Conservation (phyloP, 1,140 invertebrate genomes). For the Akabosia matsudoensis region DNA sequence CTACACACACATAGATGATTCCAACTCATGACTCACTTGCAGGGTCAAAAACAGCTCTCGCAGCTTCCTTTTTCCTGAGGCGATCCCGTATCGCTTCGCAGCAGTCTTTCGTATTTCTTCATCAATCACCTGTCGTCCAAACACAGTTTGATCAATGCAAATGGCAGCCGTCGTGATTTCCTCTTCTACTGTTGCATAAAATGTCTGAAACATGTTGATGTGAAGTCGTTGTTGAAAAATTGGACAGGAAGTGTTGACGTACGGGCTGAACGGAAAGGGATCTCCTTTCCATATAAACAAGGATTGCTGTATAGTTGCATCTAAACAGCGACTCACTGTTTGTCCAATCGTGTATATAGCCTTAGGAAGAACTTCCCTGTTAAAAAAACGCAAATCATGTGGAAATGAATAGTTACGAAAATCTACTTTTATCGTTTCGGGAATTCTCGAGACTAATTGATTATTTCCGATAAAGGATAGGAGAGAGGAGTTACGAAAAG, state of each 20-base stretch:
- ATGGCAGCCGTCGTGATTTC: conserved; percentile 53
- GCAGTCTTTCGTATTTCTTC: conserved; percentile 55
- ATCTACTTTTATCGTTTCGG: background rate
- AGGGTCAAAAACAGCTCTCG: conserved; percentile 1
- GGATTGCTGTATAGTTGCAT: conserved; percentile 49
- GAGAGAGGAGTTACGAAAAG: background rate
- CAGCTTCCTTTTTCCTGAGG: background rate
- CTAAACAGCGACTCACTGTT: conserved; percentile 49
- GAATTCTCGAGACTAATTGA: background rate
- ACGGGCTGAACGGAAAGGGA: background rate
- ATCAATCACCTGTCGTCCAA: conserved; percentile 59
- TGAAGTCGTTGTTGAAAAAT: conserved; percentile 53
- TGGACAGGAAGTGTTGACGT: conserved; percentile 34
- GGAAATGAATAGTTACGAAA: conserved; percentile 1
- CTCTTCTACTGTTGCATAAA: conserved; percentile 51
- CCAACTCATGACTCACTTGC: too few relatives aligned
- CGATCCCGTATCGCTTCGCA: conserved; percentile 51
- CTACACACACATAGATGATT: too few relatives aligned
- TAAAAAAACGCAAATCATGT: conserved; percentile 25
- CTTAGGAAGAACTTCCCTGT: conserved; percentile 64
- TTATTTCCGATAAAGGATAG: background rate
- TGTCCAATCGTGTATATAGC: conserved; percentile 53
- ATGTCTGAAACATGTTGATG: conserved; percentile 55
- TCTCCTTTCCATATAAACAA: conserved; percentile 20
- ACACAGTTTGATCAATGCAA: conserved; percentile 60